A percentile compares a stretch with the other conserved stretches of the same genome.
Conservation (phyloP, 2,888 invertebrate genomes). For the Rhyacophila evoluta region DNA sequence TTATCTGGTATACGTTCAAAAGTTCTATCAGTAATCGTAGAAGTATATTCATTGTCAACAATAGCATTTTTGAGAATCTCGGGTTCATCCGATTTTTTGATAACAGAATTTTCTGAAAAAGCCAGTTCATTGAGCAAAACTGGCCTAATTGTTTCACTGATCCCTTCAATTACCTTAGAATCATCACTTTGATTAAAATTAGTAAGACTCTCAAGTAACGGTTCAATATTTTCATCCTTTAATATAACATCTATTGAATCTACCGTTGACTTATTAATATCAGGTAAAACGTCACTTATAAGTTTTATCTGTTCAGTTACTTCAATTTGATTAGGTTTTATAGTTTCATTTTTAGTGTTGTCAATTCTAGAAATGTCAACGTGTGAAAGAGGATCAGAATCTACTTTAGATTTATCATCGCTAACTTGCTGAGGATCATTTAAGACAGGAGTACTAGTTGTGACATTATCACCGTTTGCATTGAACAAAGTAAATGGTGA, state of each 20-base stretch:
- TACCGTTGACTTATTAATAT: no score
- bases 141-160: background rate
- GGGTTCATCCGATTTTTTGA: background rate
- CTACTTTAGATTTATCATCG: background rate
- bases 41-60: background rate
- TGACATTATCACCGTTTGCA: background rate
- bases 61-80: background rate
- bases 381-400: background rate
- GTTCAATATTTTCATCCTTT: background rate
- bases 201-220: background rate
- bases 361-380: background rate
- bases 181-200: background rate
- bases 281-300: background rate
- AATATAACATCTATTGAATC: no score
- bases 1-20: background rate
- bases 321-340: background rate
- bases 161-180: background rate
- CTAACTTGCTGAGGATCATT: background rate
- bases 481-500: background rate
- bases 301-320: background rate
- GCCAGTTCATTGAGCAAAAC: background rate
- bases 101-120: background rate
- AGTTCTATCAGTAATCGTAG: background rate
- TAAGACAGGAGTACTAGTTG: conserved; percentile 35
- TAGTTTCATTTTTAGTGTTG: background rate